Conservation (phyloP, 2,797 vertebrate species). For the Pterois miles region DNA sequence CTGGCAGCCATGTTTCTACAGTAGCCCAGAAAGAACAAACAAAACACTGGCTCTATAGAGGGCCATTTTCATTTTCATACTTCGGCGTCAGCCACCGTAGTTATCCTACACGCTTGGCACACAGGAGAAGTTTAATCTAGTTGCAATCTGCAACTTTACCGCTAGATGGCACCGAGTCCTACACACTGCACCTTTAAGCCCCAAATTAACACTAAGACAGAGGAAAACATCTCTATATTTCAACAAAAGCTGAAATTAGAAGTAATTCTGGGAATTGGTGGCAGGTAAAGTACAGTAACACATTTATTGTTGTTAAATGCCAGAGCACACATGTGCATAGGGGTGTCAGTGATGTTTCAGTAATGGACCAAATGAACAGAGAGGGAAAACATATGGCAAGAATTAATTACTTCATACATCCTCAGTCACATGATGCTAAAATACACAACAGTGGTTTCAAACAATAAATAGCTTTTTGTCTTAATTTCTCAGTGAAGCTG, state of each 20-base stretch:
- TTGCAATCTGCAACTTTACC: too few relatives aligned
- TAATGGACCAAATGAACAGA: slow-evolving; percentile 11
- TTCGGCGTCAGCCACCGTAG: too few relatives aligned
- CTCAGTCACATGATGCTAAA: slow-evolving; percentile 36
- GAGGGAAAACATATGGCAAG: neutral
- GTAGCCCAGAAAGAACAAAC: too few relatives aligned
- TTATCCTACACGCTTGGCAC: too few relatives aligned
- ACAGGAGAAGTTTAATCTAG: too few relatives aligned
- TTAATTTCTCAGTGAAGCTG: slow-evolving; percentile 27
- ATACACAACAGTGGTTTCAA: slow-evolving; percentile 64
- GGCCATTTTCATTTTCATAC: too few relatives aligned
- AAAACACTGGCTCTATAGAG: too few relatives aligned
- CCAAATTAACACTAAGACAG: neutral
- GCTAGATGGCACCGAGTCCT: too few relatives aligned
- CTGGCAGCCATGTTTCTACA: too few relatives aligned
- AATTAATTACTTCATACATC: slow-evolving; percentile 29
- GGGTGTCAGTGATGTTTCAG: slow-evolving; percentile 14
- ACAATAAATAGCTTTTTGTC: slow-evolving; percentile 71
- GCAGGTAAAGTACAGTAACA: neutral
- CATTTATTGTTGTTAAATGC: slow-evolving; percentile 7
- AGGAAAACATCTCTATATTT: neutral
- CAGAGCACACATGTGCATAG: neutral
- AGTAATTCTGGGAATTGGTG: neutral
- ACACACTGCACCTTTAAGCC: too few relatives aligned
- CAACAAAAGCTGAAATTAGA: neutral